Base-by-base conservation (phyloP, 2,113 vertebrate genomes). In the Indri indri region DNA sequence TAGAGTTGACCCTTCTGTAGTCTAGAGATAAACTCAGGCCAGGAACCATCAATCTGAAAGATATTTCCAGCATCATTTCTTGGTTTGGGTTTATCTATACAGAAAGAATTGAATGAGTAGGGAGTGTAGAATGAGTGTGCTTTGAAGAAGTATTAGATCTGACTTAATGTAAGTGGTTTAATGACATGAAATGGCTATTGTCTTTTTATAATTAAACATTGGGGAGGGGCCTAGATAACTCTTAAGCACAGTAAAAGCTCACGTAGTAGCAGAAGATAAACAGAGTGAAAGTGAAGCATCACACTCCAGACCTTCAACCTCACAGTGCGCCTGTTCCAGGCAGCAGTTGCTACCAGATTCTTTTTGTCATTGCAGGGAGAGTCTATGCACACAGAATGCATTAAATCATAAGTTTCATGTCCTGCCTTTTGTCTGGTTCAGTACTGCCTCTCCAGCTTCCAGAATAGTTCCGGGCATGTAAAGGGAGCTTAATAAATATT, bases 21-120 rank as follows among this genome's bases (percentile, higher is more conserved):
- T 94, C 63, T 94, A 92, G 65, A 96, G 89, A 96, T 97, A 91
- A 98, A 96, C 59, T 94, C 68, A 88, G 71, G 89, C 88, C 59
- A 92, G 84, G 96, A 97, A 90, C 76, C 34, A 96, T 97, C 91
- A 89, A 61, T 94, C 47, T 52, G 61, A 94, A 85, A 96, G 89
- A 95, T 88, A 84, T 70, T 94, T 96, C 32, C 70, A 96, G 89
- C 83, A 70, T 95, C 73, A 94, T 87, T 97, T 97, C 91, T 92
- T 96, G 70, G 83, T 42, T 74, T 91, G 73, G 90, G 63, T 92
- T 96, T 94, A 90, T 96, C 92, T 97, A 73, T 94, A 73, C 23
- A 40, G 92, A 93, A 95, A 73, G 63, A 92, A 94, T 25, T 50
- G 63, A 92, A 93, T 91, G 95, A 96, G 47, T 85, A 68, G 42